These are phyloP conservation scores for Blastomussa wellsi DNA, from an alignment of 92 coral and sea anemone genomes.

Conservation along the genomic window DNA sequence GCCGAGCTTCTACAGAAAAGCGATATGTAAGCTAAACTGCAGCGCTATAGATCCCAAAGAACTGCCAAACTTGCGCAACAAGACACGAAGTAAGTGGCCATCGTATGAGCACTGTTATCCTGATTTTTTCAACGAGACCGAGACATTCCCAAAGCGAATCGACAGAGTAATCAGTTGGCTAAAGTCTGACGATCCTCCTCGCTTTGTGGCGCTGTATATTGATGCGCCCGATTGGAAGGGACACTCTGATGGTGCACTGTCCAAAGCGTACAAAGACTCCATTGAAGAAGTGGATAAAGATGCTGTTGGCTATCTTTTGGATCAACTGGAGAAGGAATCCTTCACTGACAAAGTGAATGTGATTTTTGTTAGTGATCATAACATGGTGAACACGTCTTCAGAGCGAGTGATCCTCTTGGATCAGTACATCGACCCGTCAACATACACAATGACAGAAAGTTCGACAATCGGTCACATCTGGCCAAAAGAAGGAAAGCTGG, in stretches of 20 bases:
- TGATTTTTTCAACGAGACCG: constrained; percentile 48
- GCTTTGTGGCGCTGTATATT: constrained; percentile 78
- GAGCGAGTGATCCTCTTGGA: constrained; percentile 67
- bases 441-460: constrained; percentile 56
- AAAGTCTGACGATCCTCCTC: constrained; percentile 71
- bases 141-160: constrained; percentile 54
- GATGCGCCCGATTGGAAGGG: constrained; percentile 71
- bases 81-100: constrained; percentile 56
- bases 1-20: constrained; percentile 70
- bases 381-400: constrained; percentile 77
- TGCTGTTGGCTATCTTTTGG: constrained; percentile 80
- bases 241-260: constrained; percentile 67
- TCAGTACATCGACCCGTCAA: constrained; percentile 61
- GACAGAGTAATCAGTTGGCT: constrained; percentile 81
- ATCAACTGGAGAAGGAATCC: constrained; percentile 57
- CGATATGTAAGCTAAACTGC: constrained; percentile 61
- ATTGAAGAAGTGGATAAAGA: constrained; percentile 70
- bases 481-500: constrained; percentile 69
- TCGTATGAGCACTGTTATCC: constrained; percentile 69
- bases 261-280: constrained; percentile 58
- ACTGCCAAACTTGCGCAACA: constrained; percentile 45
- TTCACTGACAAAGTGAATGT: constrained; percentile 79
- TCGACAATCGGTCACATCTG: constrained; percentile 70
- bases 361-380: constrained; percentile 84
- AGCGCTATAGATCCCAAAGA: constrained; percentile 52